A percentile compares a stretch with the other conserved stretches of the same genome.
Evolutionary conservation across 1,140 invertebrate genomes (phyloP).

Genomic region (Colletes gigas): DNA sequence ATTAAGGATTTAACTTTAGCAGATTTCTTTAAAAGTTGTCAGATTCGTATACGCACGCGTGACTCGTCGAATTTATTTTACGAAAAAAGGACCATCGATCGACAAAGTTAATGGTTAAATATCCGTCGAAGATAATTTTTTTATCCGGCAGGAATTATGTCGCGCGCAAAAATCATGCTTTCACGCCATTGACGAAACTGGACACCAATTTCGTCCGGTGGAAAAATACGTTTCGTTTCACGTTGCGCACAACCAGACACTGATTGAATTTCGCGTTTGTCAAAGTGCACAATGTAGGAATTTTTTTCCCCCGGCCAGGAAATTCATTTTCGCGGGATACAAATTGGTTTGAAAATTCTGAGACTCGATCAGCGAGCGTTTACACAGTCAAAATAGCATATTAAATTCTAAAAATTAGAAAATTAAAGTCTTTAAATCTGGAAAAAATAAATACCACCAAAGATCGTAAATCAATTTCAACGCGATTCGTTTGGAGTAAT

Average conservation of each 20-base stretch:
- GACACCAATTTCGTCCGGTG: slow-evolving; percentile 31
- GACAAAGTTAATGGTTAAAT: no score
- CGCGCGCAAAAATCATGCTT: background rate
- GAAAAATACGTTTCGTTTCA: slow-evolving; percentile 36
- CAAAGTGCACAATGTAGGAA: slow-evolving; percentile 31
- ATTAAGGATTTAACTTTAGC: no score
- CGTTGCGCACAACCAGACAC: slow-evolving; percentile 26
- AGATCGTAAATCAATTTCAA: no score
- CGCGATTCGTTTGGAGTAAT: background rate
- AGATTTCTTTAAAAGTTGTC: no score
- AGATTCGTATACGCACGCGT: no score
- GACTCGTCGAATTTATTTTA: no score
- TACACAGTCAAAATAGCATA: background rate
- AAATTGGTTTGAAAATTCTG: slow-evolving; percentile 1
- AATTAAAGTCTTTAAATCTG: no score
- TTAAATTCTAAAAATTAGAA: background rate
- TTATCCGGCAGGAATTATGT: background rate
- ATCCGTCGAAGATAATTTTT: background rate
- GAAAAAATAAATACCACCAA: no score
- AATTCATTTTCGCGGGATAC: slow-evolving; percentile 33
- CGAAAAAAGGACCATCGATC: no score
- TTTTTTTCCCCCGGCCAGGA: background rate
- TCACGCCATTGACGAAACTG: slow-evolving; percentile 16
- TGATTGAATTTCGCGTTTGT: slow-evolving; percentile 51
- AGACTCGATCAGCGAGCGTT: slow-evolving; percentile 15